These are phyloP conservation scores for Atta colombica DNA, from an alignment of 1,140 invertebrate species.

Conservation along the genomic window DNA sequence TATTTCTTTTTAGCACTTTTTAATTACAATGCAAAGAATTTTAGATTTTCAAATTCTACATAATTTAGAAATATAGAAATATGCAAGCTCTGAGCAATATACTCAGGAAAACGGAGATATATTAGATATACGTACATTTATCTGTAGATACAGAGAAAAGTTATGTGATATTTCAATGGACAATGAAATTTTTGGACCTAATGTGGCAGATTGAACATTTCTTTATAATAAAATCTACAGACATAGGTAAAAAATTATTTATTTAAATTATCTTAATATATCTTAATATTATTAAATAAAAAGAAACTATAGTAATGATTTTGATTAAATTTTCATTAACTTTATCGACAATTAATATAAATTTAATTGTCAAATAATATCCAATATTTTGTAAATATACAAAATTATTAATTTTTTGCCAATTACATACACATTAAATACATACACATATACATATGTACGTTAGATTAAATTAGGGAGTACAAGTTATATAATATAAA, in stretches of 20 bases:
- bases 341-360: not conserved
- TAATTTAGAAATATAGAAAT: conserved; percentile 44
- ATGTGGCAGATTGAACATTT: conserved; percentile 56
- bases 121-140: conserved; percentile 48
- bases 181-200: conserved; percentile 56
- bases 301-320: not conserved
- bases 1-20: conserved; percentile 64
- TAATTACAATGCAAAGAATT: conserved; percentile 62
- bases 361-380: not conserved
- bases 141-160: conserved; percentile 6
- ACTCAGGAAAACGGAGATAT: conserved; percentile 60
- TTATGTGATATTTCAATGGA: conserved; percentile 68
- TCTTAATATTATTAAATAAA: not conserved
- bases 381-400: not conserved
- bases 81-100: conserved; percentile 33
- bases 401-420: not conserved
- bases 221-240: conserved; percentile 58
- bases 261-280: too few species aligned
- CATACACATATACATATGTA: not conserved
- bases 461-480: too few species aligned
- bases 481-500: too few species aligned
- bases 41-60: conserved; percentile 59
- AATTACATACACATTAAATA: not conserved
- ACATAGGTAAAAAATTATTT: conserved; percentile 59
- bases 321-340: not conserved